Evolutionary conservation across 2,888 invertebrate species (phyloP).

Genomic region (Tortricodes alternella): DNA sequence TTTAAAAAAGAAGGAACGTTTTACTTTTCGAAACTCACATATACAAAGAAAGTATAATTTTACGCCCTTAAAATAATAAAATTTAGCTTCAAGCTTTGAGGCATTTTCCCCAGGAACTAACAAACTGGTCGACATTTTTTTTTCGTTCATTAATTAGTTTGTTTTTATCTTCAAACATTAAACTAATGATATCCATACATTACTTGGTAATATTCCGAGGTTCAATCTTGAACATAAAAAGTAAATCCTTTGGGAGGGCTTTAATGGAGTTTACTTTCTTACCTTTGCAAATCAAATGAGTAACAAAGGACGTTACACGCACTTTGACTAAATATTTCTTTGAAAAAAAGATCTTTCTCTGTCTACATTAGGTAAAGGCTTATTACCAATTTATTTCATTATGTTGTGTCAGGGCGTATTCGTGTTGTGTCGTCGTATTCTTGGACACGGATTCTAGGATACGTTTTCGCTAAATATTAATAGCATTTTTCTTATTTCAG

Average conservation of each 20-base stretch:
- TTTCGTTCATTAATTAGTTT: neutral
- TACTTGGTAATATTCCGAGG: neutral
- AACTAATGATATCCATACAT: neutral
- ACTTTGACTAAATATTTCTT: slow-evolving; percentile 1
- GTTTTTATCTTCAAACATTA: neutral
- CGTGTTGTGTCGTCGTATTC: no score
- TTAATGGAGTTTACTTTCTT: neutral
- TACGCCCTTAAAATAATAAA: no score
- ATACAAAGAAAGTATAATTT: no score
- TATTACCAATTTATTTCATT: no score
- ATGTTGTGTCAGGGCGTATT: no score
- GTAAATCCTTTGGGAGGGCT: neutral
- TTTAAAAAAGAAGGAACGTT: no score
- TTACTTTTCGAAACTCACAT: no score
- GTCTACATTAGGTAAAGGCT: no score
- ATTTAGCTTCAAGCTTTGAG: neutral
- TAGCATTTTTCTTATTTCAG: neutral
- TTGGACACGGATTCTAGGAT: no score
- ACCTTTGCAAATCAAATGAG: slow-evolving; percentile 9
- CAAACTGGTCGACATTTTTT: no score
- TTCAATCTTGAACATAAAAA: neutral
- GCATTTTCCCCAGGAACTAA: neutral
- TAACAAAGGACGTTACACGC: neutral
- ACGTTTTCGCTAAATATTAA: no score
- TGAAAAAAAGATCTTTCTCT: neutral